Conservation (phyloP, 2,113 vertebrate species). For the Pogonocichla stellata region DNA sequence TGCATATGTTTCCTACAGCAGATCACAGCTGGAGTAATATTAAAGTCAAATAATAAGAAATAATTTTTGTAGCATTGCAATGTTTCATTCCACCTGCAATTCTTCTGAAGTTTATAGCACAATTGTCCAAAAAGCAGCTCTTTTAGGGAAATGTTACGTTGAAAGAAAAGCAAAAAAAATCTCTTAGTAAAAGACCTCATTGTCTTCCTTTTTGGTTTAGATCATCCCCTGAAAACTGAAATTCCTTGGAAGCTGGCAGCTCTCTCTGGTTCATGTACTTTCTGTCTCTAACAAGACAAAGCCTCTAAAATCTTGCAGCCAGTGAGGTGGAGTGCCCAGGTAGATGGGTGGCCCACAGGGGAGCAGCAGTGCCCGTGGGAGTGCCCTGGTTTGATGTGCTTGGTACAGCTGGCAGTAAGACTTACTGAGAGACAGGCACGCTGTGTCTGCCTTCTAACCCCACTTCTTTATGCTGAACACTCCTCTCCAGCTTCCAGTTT, state of each 20-base stretch:
- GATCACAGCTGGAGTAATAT: not conserved
- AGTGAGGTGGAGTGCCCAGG: not conserved
- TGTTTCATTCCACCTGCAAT: not conserved
- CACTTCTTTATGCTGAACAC: not conserved
- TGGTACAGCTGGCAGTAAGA: not conserved
- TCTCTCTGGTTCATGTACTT: not conserved
- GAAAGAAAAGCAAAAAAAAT: not conserved
- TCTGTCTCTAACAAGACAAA: not conserved
- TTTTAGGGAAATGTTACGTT: not conserved
- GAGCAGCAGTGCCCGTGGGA: not conserved
- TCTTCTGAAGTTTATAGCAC: not conserved
- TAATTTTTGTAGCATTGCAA: not conserved
- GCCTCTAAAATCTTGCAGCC: not conserved
- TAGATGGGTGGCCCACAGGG: accelerated
- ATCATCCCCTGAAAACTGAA: not conserved
- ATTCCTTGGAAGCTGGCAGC: not conserved
- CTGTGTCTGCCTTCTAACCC: not conserved
- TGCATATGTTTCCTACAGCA: not conserved
- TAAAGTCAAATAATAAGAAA: not conserved
- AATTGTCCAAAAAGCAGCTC: not conserved
- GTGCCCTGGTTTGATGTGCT: not conserved
- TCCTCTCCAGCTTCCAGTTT: not conserved
- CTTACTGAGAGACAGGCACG: not conserved
- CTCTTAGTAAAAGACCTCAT: not conserved
- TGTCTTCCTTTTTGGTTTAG: not conserved